Base-by-base conservation (phyloP, 2,888 invertebrate genomes). In the Rhynchonema sp. region DNA sequence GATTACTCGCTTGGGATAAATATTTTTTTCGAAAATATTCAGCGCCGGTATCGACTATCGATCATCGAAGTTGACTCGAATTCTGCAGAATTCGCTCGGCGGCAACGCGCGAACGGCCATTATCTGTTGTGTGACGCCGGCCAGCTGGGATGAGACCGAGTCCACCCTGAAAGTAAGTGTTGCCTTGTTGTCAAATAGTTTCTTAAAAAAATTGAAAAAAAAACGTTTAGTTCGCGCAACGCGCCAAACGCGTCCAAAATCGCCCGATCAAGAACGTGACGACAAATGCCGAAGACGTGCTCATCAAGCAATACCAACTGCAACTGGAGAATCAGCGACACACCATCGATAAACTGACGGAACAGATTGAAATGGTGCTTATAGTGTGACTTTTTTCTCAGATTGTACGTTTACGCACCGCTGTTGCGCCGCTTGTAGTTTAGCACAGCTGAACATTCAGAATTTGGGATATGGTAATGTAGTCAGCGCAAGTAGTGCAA, bases 61-160 rank as follows among this genome's bases (percentile, higher is more conserved):
- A 1, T 86, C 89, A 70, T 87, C 86, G 52, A 90, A 88, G 71
- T 74, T 90, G 56, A 90, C 90, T 0, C 78, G 88, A 46, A 82
- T 90, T 22, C 74, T 90, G 9, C 86, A 87, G 72, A 82, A 84
- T 62, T 86, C 88, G 0, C 77, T 90, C 1, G 88, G 88, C 1
- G 90, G 90, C 0, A 90, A 90, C 72, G 84, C 88, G 0, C 82
- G 84, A 71, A 89, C 89, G 0, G 81, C 84, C 20, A 86, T 90
- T 46, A 85, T 90, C 60, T 87, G 87, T 66, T 85, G 85, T 0
- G 80, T 89, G 2, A 87, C 87, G 0, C 84, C 86, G 0, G 84
- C 84, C 0, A 81, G 82, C 1, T 66, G 83, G 0, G 87, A 87
- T 22, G 87, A 89, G 74, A 87, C 82, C 0, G 74, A 76, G 38